Evolutionary conservation across 2,797 vertebrate species (phyloP), one percentile per base, ranked within the genome.

Genomic region (Lithobates pipiens): DNA sequence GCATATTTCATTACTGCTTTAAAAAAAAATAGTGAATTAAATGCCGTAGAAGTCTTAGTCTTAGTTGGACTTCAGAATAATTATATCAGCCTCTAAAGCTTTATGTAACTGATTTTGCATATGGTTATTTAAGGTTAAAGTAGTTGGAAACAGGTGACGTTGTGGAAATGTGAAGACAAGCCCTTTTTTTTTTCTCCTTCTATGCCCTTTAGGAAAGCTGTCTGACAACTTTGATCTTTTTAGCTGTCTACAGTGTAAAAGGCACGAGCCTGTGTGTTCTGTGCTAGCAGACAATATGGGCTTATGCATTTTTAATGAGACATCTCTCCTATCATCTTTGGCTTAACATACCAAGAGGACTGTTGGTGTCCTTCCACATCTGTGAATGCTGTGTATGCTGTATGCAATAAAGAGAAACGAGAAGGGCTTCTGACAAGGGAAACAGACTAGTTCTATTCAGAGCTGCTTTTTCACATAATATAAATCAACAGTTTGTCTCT

Each of bases 171-270:
- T 29, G 44, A 80, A 70, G 65, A 70, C 50, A 81, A 50, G 10
- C 79, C 69, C 78, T 70, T 21, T 80, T 69, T 29, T 29, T 61
- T 61, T 72, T 54, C 77, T 80, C 68, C 23, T 46, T 72, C 69
- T 72, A 29, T 73, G 79, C 79, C 50, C 79, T 81, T 81, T 81
- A 81, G 79, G 79, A 73, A 72, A 72, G 11, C 50, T 81, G 79
- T 73, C 68, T 81, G 79, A 81, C 42, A 81, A 72, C 67, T 80
- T 80, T 80, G 78, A 80, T 81, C 79, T 81, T 72, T 81, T 61
- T 72, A 81, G 79, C 79, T 81, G 79, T 81, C 79, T 73, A 61
- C 50, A 13, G 69, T 73, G 69, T 81, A 81, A 72, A 78, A 73
- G 69, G 69, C 79, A 81, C 57, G 69, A 72, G 46, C 63, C 79